phyloP scores from a whole-genome alignment of 2,797 vertebrate species.

The Crenuchus spilurus region DNA sequence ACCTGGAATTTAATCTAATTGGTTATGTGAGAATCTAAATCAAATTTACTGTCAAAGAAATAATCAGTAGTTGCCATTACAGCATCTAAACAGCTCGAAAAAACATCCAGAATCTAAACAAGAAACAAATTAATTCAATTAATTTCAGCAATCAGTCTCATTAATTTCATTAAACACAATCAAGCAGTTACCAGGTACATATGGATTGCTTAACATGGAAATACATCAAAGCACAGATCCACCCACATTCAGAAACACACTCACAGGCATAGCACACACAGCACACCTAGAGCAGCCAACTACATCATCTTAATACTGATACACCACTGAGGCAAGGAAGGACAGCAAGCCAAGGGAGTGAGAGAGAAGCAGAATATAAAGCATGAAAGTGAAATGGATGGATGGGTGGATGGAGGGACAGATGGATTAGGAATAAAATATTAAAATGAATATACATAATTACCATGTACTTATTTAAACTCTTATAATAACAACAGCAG shows the following conservation, averaged over 20 bases:
- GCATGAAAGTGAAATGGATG: no score
- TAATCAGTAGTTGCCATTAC: background rate
- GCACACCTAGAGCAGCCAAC: background rate
- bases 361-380: no score
- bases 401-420: no score
- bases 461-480: no score
- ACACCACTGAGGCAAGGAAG: no score
- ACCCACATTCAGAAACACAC: slow-evolving; percentile 83
- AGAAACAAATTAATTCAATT: no score
- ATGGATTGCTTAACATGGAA: background rate
- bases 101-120: background rate
- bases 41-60: no score
- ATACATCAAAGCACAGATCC: slow-evolving; percentile 79
- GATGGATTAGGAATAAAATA: no score
- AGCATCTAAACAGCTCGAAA: background rate
- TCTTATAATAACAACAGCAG: no score
- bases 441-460: no score
- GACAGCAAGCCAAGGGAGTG: background rate
- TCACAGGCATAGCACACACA: slow-evolving; percentile 15
- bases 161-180: background rate
- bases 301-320: background rate
- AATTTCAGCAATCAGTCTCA: background rate
- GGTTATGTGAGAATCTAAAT: no score
- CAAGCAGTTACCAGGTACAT: background rate
- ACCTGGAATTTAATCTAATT: no score